Percentiles rank a stretch among this genome's conserved stretches.
phyloP scores from a whole-genome alignment of 1,140 invertebrate species.

The Drosophila carrolli region DNA sequence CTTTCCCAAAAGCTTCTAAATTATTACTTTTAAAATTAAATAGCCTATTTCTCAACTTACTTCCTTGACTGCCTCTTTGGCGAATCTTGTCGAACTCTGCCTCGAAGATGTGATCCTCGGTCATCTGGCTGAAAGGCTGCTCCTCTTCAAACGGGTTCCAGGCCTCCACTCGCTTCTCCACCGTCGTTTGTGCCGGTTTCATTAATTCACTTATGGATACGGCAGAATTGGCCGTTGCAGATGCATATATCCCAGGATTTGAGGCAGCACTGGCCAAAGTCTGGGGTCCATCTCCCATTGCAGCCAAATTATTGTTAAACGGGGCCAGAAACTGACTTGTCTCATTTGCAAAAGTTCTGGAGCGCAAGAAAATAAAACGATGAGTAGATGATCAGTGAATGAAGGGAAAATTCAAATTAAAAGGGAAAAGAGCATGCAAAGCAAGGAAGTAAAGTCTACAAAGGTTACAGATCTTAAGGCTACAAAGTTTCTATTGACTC shows the following conservation, averaged over 20 bases:
- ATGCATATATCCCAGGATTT: conserved; percentile 72
- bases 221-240: conserved; percentile 44
- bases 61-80: conserved; percentile 91
- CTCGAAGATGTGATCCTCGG: conserved; percentile 94
- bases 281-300: conserved; percentile 58
- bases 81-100: conserved; percentile 94
- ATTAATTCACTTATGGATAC: conserved; percentile 73
- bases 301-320: conserved; percentile 86
- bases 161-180: conserved; percentile 85
- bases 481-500: conserved; percentile 61
- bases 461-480: conserved; percentile 37
- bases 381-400: conserved; percentile 23
- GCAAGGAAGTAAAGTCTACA: conserved; percentile 7
- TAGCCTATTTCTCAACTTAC: conserved; percentile 85
- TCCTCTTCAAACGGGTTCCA: conserved; percentile 95
- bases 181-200: conserved; percentile 48
- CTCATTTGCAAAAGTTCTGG: conserved; percentile 90
- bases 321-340: conserved; percentile 91
- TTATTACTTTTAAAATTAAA: too few species aligned
- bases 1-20: too few species aligned
- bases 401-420: conserved; percentile 6
- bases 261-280: conserved; percentile 62
- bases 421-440: conserved; percentile 21
- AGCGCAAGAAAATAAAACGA: conserved; percentile 43
- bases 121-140: conserved; percentile 90